Conservation (phyloP, 92 coral and sea anemone genomes). For the Bergia sp. region DNA sequence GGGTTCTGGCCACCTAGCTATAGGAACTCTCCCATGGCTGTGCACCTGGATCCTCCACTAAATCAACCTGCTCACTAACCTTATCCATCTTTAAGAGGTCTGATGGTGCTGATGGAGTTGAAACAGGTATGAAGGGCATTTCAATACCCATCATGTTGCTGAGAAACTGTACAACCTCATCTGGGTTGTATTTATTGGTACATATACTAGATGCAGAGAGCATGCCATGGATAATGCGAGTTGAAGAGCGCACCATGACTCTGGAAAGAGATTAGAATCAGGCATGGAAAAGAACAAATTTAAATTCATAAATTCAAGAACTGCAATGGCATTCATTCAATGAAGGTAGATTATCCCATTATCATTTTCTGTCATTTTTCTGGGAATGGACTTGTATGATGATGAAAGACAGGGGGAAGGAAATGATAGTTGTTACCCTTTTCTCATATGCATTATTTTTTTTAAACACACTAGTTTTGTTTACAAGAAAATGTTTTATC, state of each 20-base stretch:
- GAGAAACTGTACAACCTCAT: constrained; percentile 74
- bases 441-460: too few relatives aligned
- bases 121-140: constrained; percentile 62
- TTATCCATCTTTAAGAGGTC: constrained; percentile 89
- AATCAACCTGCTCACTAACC: constrained; percentile 45
- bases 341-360: too few relatives aligned
- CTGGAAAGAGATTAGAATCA: constrained; percentile 47
- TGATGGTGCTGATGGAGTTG: constrained; percentile 75
- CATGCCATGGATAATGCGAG: constrained; percentile 80
- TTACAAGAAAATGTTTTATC: too few relatives aligned
- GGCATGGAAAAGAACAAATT: background rate
- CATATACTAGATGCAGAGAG: constrained; percentile 68
- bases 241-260: constrained; percentile 84
- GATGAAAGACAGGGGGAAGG: too few relatives aligned
- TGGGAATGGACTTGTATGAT: too few relatives aligned
- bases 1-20: too few relatives aligned
- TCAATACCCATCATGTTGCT: constrained; percentile 64
- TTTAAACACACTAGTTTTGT: too few relatives aligned
- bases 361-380: too few relatives aligned
- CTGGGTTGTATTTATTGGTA: constrained; percentile 62
- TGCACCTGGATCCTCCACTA: too few relatives aligned
- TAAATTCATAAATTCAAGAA: background rate
- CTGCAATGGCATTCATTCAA: too few relatives aligned
- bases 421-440: too few relatives aligned
- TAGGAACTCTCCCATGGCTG: too few relatives aligned